Percentiles rank a stretch among this genome's conserved stretches.
These are phyloP conservation scores for Philopotamus ludificatus DNA, from an alignment of 1,140 invertebrate genomes.

Conservation along the genomic window DNA sequence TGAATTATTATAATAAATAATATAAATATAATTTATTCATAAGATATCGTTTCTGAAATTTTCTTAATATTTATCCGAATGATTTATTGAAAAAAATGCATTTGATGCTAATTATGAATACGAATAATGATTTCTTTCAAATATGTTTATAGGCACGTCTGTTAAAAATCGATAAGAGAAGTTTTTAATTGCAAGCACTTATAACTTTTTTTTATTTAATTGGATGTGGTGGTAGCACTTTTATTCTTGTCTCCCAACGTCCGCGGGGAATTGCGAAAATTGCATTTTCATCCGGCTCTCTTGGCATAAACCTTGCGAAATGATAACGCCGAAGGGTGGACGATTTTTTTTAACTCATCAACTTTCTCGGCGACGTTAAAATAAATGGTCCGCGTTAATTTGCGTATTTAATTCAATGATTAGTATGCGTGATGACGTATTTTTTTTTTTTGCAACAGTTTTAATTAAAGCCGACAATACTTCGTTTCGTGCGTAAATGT, in stretches of 20 bases:
- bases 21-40: too few species aligned
- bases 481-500: too few species aligned
- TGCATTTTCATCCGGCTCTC: slow-evolving; percentile 34
- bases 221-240: neutral
- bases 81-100: too few species aligned
- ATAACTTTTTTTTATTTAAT: neutral
- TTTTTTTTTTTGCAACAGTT: neutral
- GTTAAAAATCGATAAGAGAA: slow-evolving; percentile 9
- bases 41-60: too few species aligned
- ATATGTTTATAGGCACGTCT: too few species aligned
- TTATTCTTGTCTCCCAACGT: neutral
- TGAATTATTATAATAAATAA: too few species aligned
- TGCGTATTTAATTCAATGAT: slow-evolving; percentile 35
- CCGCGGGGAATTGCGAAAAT: slow-evolving; percentile 28
- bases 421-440: slow-evolving; percentile 26
- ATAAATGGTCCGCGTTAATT: slow-evolving; percentile 26
- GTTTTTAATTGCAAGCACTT: slow-evolving; percentile 12
- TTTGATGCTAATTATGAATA: too few species aligned
- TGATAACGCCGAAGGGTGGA: slow-evolving; percentile 13
- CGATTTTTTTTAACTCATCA: slow-evolving; percentile 31
- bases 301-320: slow-evolving; percentile 21
- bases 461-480: too few species aligned
- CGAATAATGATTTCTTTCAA: too few species aligned
- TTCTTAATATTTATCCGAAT: too few species aligned
- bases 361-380: slow-evolving; percentile 11